Base-by-base conservation (phyloP, 2,113 vertebrate species). In the Serilophus lunatus region DNA sequence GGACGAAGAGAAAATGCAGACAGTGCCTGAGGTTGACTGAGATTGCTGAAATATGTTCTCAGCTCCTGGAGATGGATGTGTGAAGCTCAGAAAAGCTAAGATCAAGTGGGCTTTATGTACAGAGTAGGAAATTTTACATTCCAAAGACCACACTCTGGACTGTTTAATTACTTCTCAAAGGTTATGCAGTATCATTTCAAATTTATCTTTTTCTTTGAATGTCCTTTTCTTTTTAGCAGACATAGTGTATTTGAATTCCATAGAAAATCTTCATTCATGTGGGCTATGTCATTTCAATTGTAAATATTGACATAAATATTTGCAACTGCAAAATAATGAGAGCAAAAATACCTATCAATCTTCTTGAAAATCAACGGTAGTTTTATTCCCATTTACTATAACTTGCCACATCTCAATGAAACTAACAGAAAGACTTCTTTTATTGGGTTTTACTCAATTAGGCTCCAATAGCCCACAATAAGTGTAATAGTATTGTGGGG, bases 311-410 rank as follows among this genome's bases (percentile, higher is more conserved):
- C 7, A 49, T 2, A 85, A 81, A 56, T 82, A 54, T 15, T 78
- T 51, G 40, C 35, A 45, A 45, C 6, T 50, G 1, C 1, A 54
- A 71, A 87, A 53, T 23, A 49, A 12, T 11, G 8, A 19, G 24
- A 95, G 14, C 6, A 65, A 80, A 90, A 80, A 20, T 60, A 31
- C 3, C 36, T 68, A 10, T 60, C 69, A 40, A 77, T 16, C 31
- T 11, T 20, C 29, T 44, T 60, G 44, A 26, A 72, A 65, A 6
- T 7, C 0, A 0, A 24, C 33, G 47, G 23, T 31, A 17, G 19
- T 63, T 84, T 87, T 90, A 6, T 47, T 61, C 5, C 16, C 64
- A 2, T 75, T 60, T 90, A 44, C 56, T 18, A 59, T 1, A 20
- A 45, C 2, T 76, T 71, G 7, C 20, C 10, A 26, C 9, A 44